Conservation (phyloP, 1,140 invertebrate species). For the Eumeta japonica region DNA sequence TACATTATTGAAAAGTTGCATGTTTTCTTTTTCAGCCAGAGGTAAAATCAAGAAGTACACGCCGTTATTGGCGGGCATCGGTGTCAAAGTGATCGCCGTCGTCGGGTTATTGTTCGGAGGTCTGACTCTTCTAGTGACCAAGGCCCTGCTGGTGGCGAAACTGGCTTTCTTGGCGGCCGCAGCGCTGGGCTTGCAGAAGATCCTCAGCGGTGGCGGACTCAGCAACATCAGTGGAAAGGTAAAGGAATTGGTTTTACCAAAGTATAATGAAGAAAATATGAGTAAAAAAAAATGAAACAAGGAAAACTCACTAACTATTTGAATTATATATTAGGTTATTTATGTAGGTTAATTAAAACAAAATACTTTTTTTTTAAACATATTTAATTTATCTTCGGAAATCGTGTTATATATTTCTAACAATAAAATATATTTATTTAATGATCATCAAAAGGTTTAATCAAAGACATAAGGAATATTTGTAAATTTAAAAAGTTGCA, state of each 20-base stretch:
- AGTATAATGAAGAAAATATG: not conserved
- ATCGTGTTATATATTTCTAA: too few relatives aligned
- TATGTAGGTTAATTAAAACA: not conserved
- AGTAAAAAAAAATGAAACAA: not conserved
- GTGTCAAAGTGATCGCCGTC: slow-evolving; percentile 68
- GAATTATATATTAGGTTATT: not conserved
- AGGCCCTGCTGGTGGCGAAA: slow-evolving; percentile 73
- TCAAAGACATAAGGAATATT: too few relatives aligned
- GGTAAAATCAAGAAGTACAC: slow-evolving; percentile 73
- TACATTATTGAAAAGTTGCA: too few relatives aligned
- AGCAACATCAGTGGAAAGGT: slow-evolving; percentile 47
- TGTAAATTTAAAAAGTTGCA: too few relatives aligned
- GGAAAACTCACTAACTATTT: not conserved
- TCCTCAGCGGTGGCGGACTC: slow-evolving; percentile 57
- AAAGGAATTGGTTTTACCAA: slow-evolving; percentile 4
- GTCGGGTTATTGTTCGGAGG: slow-evolving; percentile 67
- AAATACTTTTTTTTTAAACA: slow-evolving; percentile 2
- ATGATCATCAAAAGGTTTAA: too few relatives aligned
- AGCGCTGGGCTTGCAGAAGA: slow-evolving; percentile 66
- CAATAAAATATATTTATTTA: too few relatives aligned
- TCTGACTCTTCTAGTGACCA: slow-evolving; percentile 69
- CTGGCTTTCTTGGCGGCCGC: slow-evolving; percentile 70
- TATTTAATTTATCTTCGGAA: slow-evolving; percentile 1
- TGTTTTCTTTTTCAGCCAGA: slow-evolving; percentile 62
- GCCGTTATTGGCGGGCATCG: slow-evolving; percentile 64